Evolutionary conservation across 2,113 vertebrate genomes (phyloP).

Genomic region (Poicephalus meyeri): DNA sequence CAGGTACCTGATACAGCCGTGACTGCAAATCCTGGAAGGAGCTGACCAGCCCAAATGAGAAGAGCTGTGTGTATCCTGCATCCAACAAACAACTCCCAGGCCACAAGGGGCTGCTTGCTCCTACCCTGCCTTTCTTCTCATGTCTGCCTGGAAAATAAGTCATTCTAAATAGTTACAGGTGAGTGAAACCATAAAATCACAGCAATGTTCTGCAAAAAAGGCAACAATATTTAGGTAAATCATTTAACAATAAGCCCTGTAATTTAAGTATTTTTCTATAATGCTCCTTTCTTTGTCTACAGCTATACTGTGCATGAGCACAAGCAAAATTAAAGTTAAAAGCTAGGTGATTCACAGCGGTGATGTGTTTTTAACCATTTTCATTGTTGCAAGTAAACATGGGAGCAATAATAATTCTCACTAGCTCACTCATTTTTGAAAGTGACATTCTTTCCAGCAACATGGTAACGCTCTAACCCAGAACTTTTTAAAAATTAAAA

Average conservation of each 20-base stretch:
- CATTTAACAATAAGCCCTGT: background rate
- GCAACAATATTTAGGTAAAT: background rate
- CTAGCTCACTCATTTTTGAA: conserved; percentile 49
- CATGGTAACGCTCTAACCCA: background rate
- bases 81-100: background rate
- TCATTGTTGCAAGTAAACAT: conserved; percentile 51
- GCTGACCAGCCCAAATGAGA: background rate
- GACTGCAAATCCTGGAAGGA: background rate
- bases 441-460: conserved; percentile 37
- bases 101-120: background rate
- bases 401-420: conserved; percentile 50
- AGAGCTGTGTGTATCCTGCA: background rate
- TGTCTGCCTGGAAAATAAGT: background rate
- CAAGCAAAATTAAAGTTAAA: conserved; percentile 7
- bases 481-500: conserved; percentile 4
- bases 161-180: background rate
- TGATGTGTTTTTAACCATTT: conserved; percentile 58
- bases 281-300: background rate
- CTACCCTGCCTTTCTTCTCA: background rate
- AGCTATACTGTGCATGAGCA: background rate
- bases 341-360: background rate
- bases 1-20: background rate
- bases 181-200: background rate
- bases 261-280: background rate
- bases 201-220: background rate